Evolutionary conservation across 2,113 vertebrate species (phyloP).

Genomic region (Rhagologus leucostigma): DNA sequence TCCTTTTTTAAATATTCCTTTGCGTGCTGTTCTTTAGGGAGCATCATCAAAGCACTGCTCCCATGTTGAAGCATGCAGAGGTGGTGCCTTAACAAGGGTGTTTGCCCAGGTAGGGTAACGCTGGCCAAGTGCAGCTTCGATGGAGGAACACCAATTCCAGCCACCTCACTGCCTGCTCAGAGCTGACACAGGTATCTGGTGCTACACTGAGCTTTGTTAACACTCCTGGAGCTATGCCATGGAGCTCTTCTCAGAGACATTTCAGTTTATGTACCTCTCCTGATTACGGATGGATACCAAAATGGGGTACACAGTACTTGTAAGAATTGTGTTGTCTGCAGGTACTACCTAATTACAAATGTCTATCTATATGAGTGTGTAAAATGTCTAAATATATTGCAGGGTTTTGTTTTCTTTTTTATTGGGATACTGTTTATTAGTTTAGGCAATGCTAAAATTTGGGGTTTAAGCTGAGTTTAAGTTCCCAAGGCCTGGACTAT

Average conservation of each 20-base stretch:
- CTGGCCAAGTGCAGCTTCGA: fast-evolving
- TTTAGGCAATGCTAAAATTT: not conserved
- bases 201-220: not conserved
- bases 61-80: not conserved
- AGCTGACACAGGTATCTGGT: not conserved
- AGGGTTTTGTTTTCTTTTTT: not conserved
- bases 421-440: not conserved
- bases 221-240: not conserved
- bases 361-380: not conserved
- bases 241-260: not conserved
- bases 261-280: not conserved
- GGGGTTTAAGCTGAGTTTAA: not conserved
- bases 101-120: not conserved
- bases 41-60: not conserved
- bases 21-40: not conserved
- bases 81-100: not conserved
- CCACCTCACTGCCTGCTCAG: not conserved
- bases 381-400: not conserved
- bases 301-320: not conserved
- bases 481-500: not conserved
- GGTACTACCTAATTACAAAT: not conserved
- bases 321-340: not conserved
- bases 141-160: not conserved
- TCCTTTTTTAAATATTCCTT: not conserved
- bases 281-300: not conserved